Conservation (phyloP, 2,113 vertebrate genomes). For the Epinephelus cyanopodus region DNA sequence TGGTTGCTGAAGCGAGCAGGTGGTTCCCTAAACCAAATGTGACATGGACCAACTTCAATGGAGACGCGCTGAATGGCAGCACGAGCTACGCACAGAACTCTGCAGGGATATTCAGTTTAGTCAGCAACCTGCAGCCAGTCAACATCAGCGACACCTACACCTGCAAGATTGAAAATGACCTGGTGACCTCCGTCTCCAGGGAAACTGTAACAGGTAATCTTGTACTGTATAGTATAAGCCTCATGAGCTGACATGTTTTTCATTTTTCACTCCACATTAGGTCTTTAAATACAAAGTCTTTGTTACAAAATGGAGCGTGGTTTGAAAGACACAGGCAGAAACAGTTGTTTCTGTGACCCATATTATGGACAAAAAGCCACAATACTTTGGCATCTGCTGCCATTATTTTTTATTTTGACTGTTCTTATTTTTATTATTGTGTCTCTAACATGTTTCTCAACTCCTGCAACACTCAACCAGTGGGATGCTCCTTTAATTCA, state of each 20-base stretch:
- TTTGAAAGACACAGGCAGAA: background rate
- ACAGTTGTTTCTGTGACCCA: too few species aligned
- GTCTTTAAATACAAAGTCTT: background rate
- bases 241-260: background rate
- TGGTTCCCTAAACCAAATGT: slow-evolving; percentile 68
- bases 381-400: too few species aligned
- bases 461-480: background rate
- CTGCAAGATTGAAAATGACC: slow-evolving; percentile 51
- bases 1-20: slow-evolving; percentile 42
- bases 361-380: too few species aligned
- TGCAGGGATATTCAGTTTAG: slow-evolving; percentile 17
- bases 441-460: background rate
- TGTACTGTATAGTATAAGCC: background rate
- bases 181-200: slow-evolving; percentile 33
- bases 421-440: too few species aligned
- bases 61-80: background rate
- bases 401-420: too few species aligned
- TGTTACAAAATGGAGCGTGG: too few species aligned
- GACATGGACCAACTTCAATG: slow-evolving; percentile 36
- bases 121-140: slow-evolving; percentile 18
- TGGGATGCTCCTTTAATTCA: background rate
- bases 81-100: background rate
- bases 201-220: slow-evolving; percentile 57
- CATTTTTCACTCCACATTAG: too few species aligned
- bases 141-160: slow-evolving; percentile 33